phyloP scores from a whole-genome alignment of 2,797 vertebrate genomes.

The Margarornis squamiger region DNA sequence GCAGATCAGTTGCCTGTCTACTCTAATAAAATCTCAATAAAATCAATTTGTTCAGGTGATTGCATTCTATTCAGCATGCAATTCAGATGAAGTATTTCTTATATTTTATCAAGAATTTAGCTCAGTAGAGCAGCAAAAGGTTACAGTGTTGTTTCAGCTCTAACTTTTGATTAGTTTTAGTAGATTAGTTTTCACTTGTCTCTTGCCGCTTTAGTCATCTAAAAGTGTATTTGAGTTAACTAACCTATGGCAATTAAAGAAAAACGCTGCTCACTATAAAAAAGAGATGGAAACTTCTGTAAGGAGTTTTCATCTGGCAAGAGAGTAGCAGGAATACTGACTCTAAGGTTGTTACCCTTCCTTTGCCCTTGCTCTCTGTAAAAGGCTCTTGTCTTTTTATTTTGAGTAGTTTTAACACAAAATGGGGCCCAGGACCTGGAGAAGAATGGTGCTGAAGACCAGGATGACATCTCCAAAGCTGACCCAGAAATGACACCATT shows the following conservation, averaged over 20 bases:
- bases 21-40: constrained; percentile 26
- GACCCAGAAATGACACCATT: constrained; percentile 83
- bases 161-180: background rate
- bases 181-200: background rate
- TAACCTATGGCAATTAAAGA: background rate
- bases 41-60: constrained; percentile 21
- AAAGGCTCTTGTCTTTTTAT: background rate
- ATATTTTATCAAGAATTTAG: constrained; percentile 18
- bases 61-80: background rate
- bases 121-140: constrained; percentile 19
- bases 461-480: constrained; percentile 43
- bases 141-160: constrained; percentile 1
- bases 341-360: background rate
- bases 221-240: background rate
- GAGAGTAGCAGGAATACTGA: background rate
- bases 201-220: background rate
- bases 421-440: constrained; percentile 67
- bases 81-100: constrained; percentile 9
- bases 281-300: background rate
- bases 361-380: background rate
- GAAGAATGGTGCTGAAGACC: constrained; percentile 52
- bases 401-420: constrained; percentile 76
- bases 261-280: background rate
- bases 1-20: constrained; percentile 7
- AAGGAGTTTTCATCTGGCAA: background rate